phyloP scores from a whole-genome alignment of 1,140 invertebrate species.

The Nymphalis io region DNA sequence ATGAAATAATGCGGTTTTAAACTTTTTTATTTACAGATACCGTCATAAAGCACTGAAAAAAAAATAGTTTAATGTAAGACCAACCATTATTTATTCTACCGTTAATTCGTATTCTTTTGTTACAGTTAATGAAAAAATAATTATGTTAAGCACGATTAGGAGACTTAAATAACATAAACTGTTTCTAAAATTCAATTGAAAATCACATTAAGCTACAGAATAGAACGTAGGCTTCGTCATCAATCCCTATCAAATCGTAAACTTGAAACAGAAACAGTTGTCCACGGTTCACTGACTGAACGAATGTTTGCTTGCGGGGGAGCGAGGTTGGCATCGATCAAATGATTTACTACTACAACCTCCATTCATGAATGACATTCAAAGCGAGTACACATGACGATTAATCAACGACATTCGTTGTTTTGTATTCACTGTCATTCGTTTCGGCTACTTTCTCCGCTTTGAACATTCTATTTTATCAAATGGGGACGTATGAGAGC shows the following conservation, averaged over 20 bases:
- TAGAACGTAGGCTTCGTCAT: conserved; percentile 3
- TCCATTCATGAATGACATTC: conserved; percentile 55
- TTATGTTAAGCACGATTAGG: background rate
- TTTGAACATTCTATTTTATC: conserved; percentile 5
- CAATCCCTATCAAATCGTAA: background rate
- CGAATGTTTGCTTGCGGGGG: conserved; percentile 26
- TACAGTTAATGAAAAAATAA: too few species aligned
- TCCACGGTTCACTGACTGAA: conserved; percentile 37
- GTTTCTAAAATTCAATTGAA: background rate
- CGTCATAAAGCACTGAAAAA: too few species aligned
- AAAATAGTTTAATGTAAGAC: too few species aligned
- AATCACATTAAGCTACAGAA: background rate
- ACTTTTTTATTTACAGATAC: too few species aligned
- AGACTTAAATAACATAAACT: background rate
- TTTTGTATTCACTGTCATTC: conserved; percentile 44
- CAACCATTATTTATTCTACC: too few species aligned
- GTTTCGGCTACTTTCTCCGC: conserved; percentile 23
- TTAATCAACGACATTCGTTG: conserved; percentile 52
- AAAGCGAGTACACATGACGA: conserved; percentile 39
- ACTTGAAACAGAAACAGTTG: conserved; percentile 27
- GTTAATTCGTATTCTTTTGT: too few species aligned
- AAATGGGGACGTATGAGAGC: background rate
- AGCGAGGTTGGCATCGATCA: conserved; percentile 39
- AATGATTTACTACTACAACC: conserved; percentile 52
- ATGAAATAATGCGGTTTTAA: too few species aligned